phyloP scores from a whole-genome alignment of 2,797 vertebrate genomes.

The Cygnus olor region DNA sequence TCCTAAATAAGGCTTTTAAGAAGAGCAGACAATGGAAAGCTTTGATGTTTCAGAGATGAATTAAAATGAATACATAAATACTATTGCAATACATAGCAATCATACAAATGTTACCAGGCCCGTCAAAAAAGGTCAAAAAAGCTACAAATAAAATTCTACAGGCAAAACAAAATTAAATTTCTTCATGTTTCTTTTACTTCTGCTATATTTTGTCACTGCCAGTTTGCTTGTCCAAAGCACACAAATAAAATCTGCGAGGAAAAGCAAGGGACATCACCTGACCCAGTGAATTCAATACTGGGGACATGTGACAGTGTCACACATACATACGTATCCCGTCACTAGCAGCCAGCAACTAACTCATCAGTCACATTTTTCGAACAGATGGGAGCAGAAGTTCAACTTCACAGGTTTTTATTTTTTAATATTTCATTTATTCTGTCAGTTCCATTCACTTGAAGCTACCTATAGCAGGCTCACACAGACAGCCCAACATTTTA shows the following conservation, averaged over 20 bases:
- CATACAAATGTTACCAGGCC: neutral
- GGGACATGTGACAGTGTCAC: slow-evolving; percentile 22
- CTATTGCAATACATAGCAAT: neutral
- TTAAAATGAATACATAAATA: neutral
- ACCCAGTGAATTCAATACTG: neutral
- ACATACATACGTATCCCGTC: neutral
- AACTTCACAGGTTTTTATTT: neutral
- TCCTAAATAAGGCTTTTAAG: neutral
- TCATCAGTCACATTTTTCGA: neutral
- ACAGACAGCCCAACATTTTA: neutral
- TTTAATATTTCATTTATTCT: neutral
- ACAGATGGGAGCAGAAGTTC: neutral
- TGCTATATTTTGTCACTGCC: neutral
- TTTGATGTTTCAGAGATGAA: neutral
- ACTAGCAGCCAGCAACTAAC: neutral
- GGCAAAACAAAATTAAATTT: neutral
- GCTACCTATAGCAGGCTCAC: neutral
- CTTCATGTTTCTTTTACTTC: neutral
- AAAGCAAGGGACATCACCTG: neutral
- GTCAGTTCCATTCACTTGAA: neutral
- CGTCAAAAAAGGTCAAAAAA: neutral
- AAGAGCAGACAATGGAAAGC: neutral
- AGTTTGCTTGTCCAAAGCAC: neutral
- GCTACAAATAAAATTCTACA: neutral
- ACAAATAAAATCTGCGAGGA: neutral